phyloP scores from a whole-genome alignment of 2,888 invertebrate genomes.

The Himalopsyche anomala region DNA sequence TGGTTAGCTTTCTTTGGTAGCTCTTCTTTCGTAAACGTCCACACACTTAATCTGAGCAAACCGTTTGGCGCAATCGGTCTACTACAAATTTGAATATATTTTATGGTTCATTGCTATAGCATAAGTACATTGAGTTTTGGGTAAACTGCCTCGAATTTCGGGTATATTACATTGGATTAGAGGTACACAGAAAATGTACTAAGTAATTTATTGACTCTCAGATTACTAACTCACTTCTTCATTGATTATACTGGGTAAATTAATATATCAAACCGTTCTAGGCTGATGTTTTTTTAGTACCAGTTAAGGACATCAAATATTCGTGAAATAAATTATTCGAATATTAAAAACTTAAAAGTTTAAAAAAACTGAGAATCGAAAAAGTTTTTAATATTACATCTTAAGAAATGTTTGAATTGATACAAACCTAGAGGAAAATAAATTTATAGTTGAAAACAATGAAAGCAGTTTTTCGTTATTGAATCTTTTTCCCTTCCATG shows the following conservation, averaged over 20 bases:
- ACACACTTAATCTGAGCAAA: not conserved
- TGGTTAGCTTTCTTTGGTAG: not conserved
- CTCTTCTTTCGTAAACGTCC: not conserved
- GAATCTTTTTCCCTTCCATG: too few species aligned
- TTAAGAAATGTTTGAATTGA: too few species aligned
- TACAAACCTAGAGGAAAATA: too few species aligned
- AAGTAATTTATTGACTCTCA: not conserved
- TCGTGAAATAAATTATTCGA: too few species aligned
- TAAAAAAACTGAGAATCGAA: too few species aligned
- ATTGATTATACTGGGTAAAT: not conserved
- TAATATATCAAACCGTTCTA: too few species aligned
- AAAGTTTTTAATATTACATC: too few species aligned
- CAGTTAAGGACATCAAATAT: too few species aligned
- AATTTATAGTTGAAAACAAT: too few species aligned
- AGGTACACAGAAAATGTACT: not conserved
- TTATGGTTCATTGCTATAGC: not conserved
- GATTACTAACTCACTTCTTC: not conserved
- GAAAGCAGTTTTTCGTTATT: too few species aligned
- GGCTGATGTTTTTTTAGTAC: too few species aligned
- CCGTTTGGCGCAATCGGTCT: slow-evolving; percentile 15
- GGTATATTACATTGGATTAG: not conserved
- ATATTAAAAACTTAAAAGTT: too few species aligned
- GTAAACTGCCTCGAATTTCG: not conserved
- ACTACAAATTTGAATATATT: slow-evolving; percentile 1
- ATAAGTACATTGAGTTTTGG: not conserved